Evolutionary conservation across 53 echinoderm and acorn worm genomes (phyloP), one percentile per base, ranked within the genome.

Genomic region (Luidia sarsii): DNA sequence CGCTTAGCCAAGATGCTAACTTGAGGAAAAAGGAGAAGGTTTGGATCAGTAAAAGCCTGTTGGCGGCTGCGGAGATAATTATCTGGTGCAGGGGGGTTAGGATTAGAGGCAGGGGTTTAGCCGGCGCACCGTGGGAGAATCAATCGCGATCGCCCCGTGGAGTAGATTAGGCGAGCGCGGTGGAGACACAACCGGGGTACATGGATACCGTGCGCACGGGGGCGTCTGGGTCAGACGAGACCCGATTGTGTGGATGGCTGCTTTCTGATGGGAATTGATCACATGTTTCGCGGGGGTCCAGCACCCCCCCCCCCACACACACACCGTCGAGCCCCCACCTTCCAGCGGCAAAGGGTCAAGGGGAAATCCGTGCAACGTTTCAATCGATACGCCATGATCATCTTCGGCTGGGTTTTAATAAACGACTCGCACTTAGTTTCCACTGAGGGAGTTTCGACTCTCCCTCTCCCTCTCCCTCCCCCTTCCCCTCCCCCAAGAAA

Each of bases 21-120:
- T n/a, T n/a, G 41, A 11, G 41, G 41, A 7, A 32, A 21, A 41
- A 39, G 43, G 33, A 29, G 60, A 31, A 31, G 32, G 46, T 20
- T 75, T 15, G 48, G 59, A 75, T 75, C 75, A 60, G 75, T 75
- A 75, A 25, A 75, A 61, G 75, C 75, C 75, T 75, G 59, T 75
- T 59, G 75, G 75, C 60, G 30, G 45, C 43, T 41, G 75, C 57
- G 7, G 75, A 75, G 75, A 75, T 75, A 75, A 75, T 75, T 75
- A 75, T 75, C 75, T 75, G 75, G 75, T 61, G 60, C 33, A 60
- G 61, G 60, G 72, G 60, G 75, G 59, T 60, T 39, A 61, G 75
- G 75, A 75, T 75, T 75, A 75, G 72, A 9, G 53, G 14, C 21
- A 33, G 54, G 31, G 72, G 24, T 72, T 72, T 72, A 72, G 54